Percentiles rank a stretch among this genome's conserved stretches.
phyloP scores from a whole-genome alignment of 2,888 invertebrate species.

The Orchestes rusci region DNA sequence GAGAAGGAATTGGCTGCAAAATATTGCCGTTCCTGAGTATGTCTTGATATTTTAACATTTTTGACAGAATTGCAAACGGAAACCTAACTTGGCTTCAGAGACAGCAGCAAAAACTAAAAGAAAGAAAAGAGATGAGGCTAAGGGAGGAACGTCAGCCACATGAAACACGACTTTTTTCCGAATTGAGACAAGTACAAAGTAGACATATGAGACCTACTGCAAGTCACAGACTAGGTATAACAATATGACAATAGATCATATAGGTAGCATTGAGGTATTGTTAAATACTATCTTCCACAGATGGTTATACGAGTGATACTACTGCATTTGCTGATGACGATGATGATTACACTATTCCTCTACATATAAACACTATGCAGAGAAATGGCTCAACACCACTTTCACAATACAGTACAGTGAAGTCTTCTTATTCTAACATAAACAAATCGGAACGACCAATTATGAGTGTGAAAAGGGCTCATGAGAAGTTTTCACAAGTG shows the following conservation, averaged over 20 bases:
- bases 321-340: conserved; percentile 73
- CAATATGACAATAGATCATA: too few relatives aligned
- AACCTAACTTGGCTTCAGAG: conserved; percentile 71
- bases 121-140: conserved; percentile 65
- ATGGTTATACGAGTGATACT: conserved; percentile 73
- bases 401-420: conserved; percentile 30
- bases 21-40: too few relatives aligned
- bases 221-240: conserved; percentile 40
- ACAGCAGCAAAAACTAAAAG: conserved; percentile 74
- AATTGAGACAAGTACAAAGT: conserved; percentile 49
- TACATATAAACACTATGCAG: conserved; percentile 56
- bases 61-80: conserved; percentile 34
- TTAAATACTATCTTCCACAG: conserved; percentile 33
- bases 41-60: too few relatives aligned
- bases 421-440: conserved; percentile 32
- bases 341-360: conserved; percentile 58
- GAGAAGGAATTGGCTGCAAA: too few relatives aligned
- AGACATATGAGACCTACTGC: conserved; percentile 43
- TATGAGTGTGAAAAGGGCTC: conserved; percentile 54
- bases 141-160: conserved; percentile 65
- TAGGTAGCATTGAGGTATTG: too few relatives aligned
- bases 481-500: conserved; percentile 43
- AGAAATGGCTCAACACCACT: conserved; percentile 29
- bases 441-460: conserved; percentile 53
- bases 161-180: conserved; percentile 56